phyloP scores from a whole-genome alignment of 2,113 vertebrate species.

The Passer montanus region DNA sequence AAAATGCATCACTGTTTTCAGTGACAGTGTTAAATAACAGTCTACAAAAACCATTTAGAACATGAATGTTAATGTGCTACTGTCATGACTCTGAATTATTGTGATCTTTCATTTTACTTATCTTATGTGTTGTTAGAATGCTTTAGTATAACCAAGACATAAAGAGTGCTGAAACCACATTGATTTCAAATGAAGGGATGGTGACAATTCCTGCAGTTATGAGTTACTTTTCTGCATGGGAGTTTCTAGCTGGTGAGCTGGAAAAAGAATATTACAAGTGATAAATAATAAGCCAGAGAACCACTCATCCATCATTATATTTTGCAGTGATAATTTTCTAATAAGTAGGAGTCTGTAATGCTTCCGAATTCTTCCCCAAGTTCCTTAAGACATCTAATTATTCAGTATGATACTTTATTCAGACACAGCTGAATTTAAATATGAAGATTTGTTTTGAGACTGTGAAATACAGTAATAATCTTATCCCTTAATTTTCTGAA shows the following conservation, averaged over 20 bases:
- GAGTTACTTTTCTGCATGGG: background rate
- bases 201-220: background rate
- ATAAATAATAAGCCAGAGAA: background rate
- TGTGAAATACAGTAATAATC: background rate
- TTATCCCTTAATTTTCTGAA: background rate
- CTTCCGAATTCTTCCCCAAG: background rate
- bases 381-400: background rate
- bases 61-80: background rate
- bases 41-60: background rate
- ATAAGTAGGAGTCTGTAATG: background rate
- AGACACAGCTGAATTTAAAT: background rate
- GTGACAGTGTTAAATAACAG: background rate
- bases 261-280: background rate
- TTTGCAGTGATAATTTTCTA: conserved; percentile 22
- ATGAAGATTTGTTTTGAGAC: background rate
- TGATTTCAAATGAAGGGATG: background rate
- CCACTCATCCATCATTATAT: background rate
- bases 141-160: background rate
- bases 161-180: background rate
- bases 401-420: background rate
- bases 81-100: background rate
- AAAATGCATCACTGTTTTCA: background rate
- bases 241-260: background rate
- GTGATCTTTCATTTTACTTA: background rate
- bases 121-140: background rate